Base-by-base conservation (phyloP, 2,113 vertebrate genomes). In the Hassar affinis region DNA sequence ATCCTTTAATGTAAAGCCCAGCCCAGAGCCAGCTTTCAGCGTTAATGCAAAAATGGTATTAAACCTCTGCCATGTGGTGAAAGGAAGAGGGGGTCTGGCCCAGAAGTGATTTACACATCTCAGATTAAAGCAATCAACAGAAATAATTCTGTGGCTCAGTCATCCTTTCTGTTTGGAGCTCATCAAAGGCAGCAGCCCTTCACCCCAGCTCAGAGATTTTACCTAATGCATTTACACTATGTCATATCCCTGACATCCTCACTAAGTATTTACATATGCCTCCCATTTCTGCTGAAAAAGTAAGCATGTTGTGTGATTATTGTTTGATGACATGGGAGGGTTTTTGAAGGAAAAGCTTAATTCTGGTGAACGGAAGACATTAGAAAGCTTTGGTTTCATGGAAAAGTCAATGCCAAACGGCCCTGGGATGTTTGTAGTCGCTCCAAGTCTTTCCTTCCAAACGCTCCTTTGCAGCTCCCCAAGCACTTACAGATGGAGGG, bases 401-500 rank as follows among this genome's bases (percentile, higher is more conserved):
- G 87, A 91, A 92, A 93, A 90, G 85, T 88, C 86, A 86, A 89
- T 90, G 93, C 89, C 90, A 92, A 88, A 92, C 87, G 87, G 79
- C 82, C 88, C 87, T 85, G 90, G 87, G 91, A 92, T 91, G 92
- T 91, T 89, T 88, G 89, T 90, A 86, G 88, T 84, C 77, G 76
- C 84, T 91, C 88, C 89, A 89, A 90, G 89, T 85, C 85, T 84
- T 86, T 81, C 27, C 87, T 84, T 89, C 87, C 86, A 79, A 72
- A 84, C 80, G 85, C 88, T 91, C 57, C 76, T 86, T 88, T 86
- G 79, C 79, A 77, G 87, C 85, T 27, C 64, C 84, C 83, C 91
- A 92, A 92, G 85, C 90, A 87, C 88, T 92, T 89, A 79, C 92
- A 94, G 92, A 92, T 93, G 91, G 91, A 87, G 85, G 33, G 86